A percentile compares a stretch with the other conserved stretches of the same genome.
Evolutionary conservation across 2,797 vertebrate genomes (phyloP).

Genomic region (Coranthus polyacanthus): DNA sequence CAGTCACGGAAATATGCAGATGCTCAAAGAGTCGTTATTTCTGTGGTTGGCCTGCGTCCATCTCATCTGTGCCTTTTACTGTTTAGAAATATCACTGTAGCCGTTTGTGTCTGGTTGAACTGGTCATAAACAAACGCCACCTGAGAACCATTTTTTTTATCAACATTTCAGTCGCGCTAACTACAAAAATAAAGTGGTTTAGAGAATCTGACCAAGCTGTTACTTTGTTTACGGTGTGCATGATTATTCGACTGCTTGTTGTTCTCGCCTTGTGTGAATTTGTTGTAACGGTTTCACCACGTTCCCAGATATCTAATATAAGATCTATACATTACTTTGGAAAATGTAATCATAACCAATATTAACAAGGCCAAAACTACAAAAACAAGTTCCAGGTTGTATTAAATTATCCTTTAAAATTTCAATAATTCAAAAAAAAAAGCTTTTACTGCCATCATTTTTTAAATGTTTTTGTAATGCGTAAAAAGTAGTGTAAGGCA

Average conservation of each 20-base stretch:
- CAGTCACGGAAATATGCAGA: neutral
- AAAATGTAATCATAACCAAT: neutral
- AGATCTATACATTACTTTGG: too few species aligned
- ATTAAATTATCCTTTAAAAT: neutral
- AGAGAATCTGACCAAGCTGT: neutral
- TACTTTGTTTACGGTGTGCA: neutral
- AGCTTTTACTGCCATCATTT: slow-evolving; percentile 9
- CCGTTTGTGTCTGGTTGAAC: too few species aligned
- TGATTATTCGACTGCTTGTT: neutral
- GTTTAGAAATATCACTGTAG: neutral
- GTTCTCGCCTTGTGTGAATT: neutral
- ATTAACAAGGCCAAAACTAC: slow-evolving; percentile 9
- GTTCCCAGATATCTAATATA: neutral
- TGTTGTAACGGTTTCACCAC: neutral
- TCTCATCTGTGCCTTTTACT: neutral
- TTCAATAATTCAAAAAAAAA: neutral
- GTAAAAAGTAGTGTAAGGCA: slow-evolving; percentile 30
- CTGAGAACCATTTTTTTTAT: too few species aligned
- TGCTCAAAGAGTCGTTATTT: neutral
- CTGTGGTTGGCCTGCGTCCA: neutral
- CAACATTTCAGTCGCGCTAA: neutral
- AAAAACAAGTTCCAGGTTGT: slow-evolving; percentile 20
- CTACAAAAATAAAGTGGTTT: neutral
- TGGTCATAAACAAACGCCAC: too few species aligned
- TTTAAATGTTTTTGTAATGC: slow-evolving; percentile 10